Percentiles rank a stretch among this genome's conserved stretches.
Evolutionary conservation across 2,113 vertebrate genomes (phyloP).

Genomic region (Anseranas semipalmata): DNA sequence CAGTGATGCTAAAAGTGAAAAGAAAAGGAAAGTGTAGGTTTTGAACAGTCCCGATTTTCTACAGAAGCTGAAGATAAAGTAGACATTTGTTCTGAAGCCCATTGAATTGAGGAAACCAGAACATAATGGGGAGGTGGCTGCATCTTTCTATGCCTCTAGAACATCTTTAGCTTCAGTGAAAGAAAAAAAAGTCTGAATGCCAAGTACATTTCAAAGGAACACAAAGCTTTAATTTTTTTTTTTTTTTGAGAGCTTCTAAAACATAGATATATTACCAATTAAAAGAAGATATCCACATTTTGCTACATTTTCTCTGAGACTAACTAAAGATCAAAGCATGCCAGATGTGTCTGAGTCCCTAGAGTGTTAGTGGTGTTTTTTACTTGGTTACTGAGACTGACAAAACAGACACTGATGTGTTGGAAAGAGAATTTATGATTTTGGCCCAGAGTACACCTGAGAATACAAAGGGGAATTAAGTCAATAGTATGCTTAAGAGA

Average conservation of each 20-base stretch:
- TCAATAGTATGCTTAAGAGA: background rate
- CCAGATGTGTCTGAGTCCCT: background rate
- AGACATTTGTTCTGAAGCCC: background rate
- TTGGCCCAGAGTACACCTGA: background rate
- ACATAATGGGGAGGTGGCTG: background rate
- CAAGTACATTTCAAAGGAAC: background rate
- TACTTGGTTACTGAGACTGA: conserved; percentile 5
- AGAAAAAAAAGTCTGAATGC: background rate
- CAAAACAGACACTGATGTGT: background rate
- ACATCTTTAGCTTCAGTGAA: background rate
- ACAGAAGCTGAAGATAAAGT: background rate
- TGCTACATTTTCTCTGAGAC: conserved; percentile 36
- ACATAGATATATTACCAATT: background rate
- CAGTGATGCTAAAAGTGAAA: background rate
- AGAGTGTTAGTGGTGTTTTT: background rate
- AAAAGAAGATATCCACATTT: conserved; percentile 27
- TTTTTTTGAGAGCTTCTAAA: background rate
- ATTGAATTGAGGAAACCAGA: background rate
- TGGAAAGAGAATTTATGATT: background rate
- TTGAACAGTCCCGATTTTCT: background rate
- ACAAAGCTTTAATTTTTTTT: background rate
- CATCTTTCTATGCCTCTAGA: background rate
- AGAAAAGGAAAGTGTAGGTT: background rate
- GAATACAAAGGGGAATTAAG: background rate
- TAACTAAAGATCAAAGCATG: conserved; percentile 12